phyloP scores from a whole-genome alignment of 2,113 vertebrate genomes.

The Rynchops niger region DNA sequence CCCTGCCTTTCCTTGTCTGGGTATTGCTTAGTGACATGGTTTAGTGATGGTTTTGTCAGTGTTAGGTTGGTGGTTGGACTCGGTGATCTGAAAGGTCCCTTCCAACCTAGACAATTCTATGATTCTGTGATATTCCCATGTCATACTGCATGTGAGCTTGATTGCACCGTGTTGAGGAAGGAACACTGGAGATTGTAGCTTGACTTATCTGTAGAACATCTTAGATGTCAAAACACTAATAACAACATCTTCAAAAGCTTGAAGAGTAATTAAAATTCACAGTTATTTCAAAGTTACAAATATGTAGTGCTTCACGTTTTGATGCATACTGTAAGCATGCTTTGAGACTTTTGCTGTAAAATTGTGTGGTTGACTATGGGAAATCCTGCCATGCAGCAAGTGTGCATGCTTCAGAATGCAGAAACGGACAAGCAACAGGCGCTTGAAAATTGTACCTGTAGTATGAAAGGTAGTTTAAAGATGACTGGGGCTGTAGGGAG shows the following conservation, averaged over 20 bases:
- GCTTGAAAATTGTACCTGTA: background rate
- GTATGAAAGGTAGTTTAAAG: background rate
- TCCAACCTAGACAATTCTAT: background rate
- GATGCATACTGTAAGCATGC: accelerated
- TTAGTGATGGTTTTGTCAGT: background rate
- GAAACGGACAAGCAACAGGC: background rate
- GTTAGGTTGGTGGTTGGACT: background rate
- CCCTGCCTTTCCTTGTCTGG: background rate
- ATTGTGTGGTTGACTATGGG: background rate
- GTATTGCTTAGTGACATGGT: background rate
- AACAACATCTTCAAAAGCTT: background rate
- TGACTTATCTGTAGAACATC: background rate
- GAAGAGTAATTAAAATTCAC: background rate
- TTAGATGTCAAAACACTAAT: background rate
- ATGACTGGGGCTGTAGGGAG: background rate
- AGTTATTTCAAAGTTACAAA: background rate
- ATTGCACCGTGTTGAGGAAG: background rate
- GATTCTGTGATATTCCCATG: background rate
- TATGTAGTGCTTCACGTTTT: background rate
- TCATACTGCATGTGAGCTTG: accelerated
- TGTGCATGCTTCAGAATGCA: background rate
- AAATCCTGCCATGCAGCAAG: background rate
- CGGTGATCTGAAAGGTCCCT: background rate
- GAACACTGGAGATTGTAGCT: background rate
- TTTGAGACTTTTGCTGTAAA: background rate